Evolutionary conservation across 2,113 vertebrate genomes (phyloP), one percentile per base, ranked within the genome.

Genomic region (Plectropomus leopardus): DNA sequence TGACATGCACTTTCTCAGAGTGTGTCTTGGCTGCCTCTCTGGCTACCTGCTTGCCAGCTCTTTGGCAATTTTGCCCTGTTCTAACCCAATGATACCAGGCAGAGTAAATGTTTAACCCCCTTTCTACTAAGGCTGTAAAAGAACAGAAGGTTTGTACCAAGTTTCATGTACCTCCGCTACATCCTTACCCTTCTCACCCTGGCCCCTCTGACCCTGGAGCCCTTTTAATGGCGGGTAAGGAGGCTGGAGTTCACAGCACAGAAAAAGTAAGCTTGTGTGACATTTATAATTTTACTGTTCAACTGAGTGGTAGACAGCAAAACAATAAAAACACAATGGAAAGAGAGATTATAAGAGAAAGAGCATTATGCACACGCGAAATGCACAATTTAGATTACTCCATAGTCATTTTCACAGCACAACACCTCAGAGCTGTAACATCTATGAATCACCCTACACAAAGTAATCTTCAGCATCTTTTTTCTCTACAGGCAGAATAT

Each of bases 1-100:
- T 80, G 61, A 80, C 80, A 91, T 75, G 73, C 58, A 71, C 68
- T 89, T 71, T 69, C 76, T 55, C 34, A 60, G 36, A 86, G 83
- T 48, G 47, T 81, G 82, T 73, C 59, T n/a, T 78, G 77, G 71
- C 72, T 86, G 78, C 79, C 51, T 75, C 66, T 69, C 50, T 51
- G 45, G 26, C 34, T 54, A 58, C 79, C 58, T 82, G 51, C 58
- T 50, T 77, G 66, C 72, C 54, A 72, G 45, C 34, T 47, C 72
- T 55, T 36, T 67, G 76, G 47, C 64, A 57, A 63, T 78, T 76
- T 70, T 72, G 65, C 54, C 47, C 45, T 76, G 58, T 86, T 83
- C 55, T 55, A 75, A 84, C 40, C 76, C 32, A 28, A 2, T 78
- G 69, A 87, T 70, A 42, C 30, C 64, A 58, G 67, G 28, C 40